phyloP scores from a whole-genome alignment of 2,888 invertebrate species.

The Callinectes sapidus region DNA sequence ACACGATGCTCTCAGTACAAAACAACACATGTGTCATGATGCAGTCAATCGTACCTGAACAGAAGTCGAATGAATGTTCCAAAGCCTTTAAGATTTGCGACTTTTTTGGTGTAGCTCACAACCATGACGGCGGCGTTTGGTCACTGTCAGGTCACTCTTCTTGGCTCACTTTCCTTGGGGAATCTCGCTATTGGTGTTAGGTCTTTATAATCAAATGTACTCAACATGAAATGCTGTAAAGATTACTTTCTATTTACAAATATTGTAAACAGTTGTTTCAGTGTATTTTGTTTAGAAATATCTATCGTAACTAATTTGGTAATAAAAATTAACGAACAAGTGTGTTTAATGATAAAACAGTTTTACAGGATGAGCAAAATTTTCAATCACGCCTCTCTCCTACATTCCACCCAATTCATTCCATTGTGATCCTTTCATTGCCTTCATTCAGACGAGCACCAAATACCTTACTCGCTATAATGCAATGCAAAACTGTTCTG shows the following conservation, averaged over 20 bases:
- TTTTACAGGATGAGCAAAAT: no score
- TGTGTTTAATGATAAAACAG: no score
- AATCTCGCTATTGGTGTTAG: background rate
- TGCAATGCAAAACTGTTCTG: no score
- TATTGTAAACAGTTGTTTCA: background rate
- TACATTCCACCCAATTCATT: no score
- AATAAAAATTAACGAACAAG: background rate
- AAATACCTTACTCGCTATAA: no score
- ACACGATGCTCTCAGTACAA: background rate
- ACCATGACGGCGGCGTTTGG: slow-evolving; percentile 43
- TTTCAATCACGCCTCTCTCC: no score
- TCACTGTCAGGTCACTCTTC: background rate
- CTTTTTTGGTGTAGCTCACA: slow-evolving; percentile 55
- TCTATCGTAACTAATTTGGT: background rate
- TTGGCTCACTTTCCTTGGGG: background rate
- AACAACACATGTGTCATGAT: background rate
- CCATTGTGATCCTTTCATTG: no score
- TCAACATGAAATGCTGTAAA: background rate
- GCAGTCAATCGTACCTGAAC: slow-evolving; percentile 43
- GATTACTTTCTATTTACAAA: background rate
- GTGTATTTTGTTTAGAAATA: background rate
- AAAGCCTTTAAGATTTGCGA: slow-evolving; percentile 56
- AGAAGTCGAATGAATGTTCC: slow-evolving; percentile 51
- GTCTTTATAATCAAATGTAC: background rate
- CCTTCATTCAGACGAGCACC: no score